These are phyloP conservation scores for Conus ventricosus DNA, from an alignment of 1,140 invertebrate species.

Conservation along the genomic window DNA sequence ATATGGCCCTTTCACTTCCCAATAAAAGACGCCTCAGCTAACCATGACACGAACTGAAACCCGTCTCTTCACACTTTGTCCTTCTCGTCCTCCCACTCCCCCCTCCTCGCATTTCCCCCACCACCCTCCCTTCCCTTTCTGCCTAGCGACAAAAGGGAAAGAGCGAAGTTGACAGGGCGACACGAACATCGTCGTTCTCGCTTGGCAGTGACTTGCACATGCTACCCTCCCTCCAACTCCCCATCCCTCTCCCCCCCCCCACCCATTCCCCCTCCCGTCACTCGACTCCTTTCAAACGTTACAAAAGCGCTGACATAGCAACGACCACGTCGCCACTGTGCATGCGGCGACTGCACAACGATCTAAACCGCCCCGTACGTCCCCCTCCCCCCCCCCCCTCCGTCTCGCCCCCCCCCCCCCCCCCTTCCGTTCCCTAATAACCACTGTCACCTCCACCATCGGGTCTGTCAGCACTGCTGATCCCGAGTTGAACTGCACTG, in stretches of 20 bases:
- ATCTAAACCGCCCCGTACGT: neutral
- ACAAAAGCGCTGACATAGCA: slow-evolving; percentile 6
- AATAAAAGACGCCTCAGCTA: no score
- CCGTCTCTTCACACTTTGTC: no score
- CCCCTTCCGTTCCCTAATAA: no score
- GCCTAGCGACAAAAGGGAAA: neutral
- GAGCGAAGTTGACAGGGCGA: neutral
- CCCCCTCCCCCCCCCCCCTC: no score
- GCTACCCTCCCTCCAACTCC: neutral
- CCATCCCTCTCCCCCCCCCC: neutral
- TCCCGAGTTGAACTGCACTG: no score
- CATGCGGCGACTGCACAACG: neutral
- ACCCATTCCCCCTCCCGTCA: neutral
- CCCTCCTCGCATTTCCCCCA: neutral
- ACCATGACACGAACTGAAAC: no score
- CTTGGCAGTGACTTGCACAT: neutral
- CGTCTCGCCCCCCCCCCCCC: no score
- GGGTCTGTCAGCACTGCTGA: no score
- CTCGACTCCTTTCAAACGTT: neutral
- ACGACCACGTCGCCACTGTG: neutral
- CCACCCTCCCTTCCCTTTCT: neutral
- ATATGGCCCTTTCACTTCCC: no score
- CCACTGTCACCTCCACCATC: no score
- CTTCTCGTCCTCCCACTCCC: neutral
- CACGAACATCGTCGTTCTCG: neutral